phyloP scores from a whole-genome alignment of 2,888 invertebrate species.

The Mermis nigrescens region DNA sequence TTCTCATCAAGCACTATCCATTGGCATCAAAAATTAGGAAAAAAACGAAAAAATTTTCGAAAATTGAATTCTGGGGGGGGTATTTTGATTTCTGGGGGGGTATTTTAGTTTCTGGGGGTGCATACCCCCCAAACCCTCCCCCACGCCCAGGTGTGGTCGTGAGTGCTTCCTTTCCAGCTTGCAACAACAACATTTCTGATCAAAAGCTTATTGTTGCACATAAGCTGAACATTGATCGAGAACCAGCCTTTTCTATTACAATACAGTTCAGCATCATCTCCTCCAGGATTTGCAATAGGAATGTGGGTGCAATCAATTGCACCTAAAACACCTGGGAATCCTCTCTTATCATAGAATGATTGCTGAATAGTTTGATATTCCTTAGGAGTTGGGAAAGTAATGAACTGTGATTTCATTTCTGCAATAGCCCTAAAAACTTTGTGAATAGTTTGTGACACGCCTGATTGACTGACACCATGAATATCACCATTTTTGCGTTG shows the following conservation, averaged over 20 bases:
- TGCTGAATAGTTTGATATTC: background rate
- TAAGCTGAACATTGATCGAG: background rate
- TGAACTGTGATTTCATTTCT: background rate
- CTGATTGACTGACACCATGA: background rate
- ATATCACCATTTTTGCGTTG: background rate
- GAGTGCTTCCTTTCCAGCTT: background rate
- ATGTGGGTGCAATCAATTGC: background rate
- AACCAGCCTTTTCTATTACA: background rate
- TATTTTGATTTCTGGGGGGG: too few species aligned
- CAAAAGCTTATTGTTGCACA: background rate
- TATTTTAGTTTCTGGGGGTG: too few species aligned
- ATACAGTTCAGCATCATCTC: background rate
- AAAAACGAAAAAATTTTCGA: too few species aligned
- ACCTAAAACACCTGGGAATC: background rate
- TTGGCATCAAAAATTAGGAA: too few species aligned
- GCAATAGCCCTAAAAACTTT: background rate
- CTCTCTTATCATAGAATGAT: background rate
- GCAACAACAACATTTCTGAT: background rate
- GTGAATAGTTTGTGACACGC: background rate
- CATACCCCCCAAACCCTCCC: too few species aligned
- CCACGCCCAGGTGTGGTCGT: too few species aligned
- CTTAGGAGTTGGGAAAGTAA: background rate
- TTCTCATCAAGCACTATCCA: too few species aligned
- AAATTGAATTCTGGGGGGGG: too few species aligned
- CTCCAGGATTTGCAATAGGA: background rate